Evolutionary conservation across 2,797 vertebrate genomes (phyloP).

Genomic region (Pipistrellus pygmaeus): DNA sequence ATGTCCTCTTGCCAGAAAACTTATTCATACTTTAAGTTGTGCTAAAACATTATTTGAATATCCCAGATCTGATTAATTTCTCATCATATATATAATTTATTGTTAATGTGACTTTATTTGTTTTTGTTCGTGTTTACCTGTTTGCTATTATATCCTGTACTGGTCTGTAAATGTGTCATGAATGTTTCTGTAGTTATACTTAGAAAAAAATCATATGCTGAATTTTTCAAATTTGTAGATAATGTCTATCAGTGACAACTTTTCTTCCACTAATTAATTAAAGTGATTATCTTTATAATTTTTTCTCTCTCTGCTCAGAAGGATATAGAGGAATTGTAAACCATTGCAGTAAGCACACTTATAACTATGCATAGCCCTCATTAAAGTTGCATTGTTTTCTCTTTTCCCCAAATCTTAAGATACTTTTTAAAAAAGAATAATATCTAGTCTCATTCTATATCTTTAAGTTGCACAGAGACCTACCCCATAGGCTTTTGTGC

Average conservation of each 20-base stretch:
- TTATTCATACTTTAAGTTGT: background rate
- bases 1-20: background rate
- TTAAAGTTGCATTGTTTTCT: background rate
- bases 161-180: background rate
- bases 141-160: background rate
- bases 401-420: background rate
- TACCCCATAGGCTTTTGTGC: background rate
- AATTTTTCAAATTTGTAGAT: background rate
- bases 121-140: background rate
- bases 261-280: background rate
- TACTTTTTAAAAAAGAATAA: background rate
- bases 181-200: background rate
- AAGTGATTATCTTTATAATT: background rate
- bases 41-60: background rate
- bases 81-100: background rate
- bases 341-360: background rate
- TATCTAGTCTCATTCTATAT: background rate
- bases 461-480: background rate
- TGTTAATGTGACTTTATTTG: background rate
- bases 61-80: background rate
- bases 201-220: background rate
- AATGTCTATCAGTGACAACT: background rate
- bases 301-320: background rate
- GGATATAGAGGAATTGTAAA: background rate
- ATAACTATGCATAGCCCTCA: background rate